These are phyloP conservation scores for Pentalonia nigronervosa DNA, from an alignment of 1,140 invertebrate genomes.

Conservation along the genomic window DNA sequence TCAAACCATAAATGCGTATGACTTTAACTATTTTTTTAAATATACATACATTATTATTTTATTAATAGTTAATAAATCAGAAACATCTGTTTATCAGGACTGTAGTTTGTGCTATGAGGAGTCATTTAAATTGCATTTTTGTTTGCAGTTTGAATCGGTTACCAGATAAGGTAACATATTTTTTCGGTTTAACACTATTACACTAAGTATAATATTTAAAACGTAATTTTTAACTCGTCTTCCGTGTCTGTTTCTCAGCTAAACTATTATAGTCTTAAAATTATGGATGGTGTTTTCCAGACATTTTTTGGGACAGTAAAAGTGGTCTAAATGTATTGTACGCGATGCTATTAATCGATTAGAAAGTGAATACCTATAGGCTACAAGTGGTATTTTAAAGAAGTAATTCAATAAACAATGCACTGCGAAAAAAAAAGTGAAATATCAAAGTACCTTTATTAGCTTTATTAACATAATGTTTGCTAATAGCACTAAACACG, in stretches of 20 bases:
- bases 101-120: neutral
- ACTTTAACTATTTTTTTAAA: neutral
- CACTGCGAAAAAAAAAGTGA: neutral
- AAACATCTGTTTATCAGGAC: neutral
- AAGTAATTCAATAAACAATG: constrained; percentile 4
- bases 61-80: neutral
- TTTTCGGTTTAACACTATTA: neutral
- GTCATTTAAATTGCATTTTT: neutral
- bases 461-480: neutral
- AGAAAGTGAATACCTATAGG: neutral
- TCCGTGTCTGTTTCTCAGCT: neutral
- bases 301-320: neutral
- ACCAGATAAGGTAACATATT: neutral
- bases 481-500: neutral
- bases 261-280: neutral
- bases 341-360: neutral
- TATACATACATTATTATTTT: neutral
- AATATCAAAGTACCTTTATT: neutral
- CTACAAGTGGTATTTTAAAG: neutral
- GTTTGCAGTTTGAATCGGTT: neutral
- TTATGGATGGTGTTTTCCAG: neutral
- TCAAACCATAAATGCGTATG: neutral
- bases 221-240: neutral
- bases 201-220: neutral
- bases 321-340: neutral